These are phyloP conservation scores for Seira sanloemensis DNA, from an alignment of 2,888 invertebrate species.

Conservation along the genomic window DNA sequence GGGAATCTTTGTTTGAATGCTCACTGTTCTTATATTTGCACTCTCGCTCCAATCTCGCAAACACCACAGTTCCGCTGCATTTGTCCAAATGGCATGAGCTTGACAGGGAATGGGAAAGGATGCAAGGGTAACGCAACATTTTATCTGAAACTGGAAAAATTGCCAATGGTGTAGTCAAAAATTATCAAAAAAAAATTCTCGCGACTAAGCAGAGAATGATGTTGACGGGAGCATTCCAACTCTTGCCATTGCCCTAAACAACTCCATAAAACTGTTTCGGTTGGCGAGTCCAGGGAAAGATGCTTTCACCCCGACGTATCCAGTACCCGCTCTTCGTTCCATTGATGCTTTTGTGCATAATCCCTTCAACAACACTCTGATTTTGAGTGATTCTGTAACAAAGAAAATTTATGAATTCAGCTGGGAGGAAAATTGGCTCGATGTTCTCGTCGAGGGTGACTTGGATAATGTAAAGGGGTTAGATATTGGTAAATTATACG, in stretches of 20 bases:
- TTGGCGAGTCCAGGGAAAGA: constrained; percentile 75
- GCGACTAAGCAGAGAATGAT: too few relatives aligned
- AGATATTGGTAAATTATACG: too few relatives aligned
- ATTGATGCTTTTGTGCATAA: constrained; percentile 84
- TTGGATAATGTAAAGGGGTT: too few relatives aligned
- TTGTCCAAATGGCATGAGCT: constrained; percentile 85
- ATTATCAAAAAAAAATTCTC: too few relatives aligned
- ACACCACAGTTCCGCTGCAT: constrained; percentile 81
- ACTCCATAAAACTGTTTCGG: constrained; percentile 74
- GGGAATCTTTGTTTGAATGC: constrained; percentile 81
- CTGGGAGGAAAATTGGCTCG: too few relatives aligned
- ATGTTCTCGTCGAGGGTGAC: too few relatives aligned
- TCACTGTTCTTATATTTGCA: constrained; percentile 86
- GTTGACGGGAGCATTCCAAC: too few relatives aligned
- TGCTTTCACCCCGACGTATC: too few relatives aligned
- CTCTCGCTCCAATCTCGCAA: too few relatives aligned
- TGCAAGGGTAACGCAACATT: constrained; percentile 65
- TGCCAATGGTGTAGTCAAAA: too few relatives aligned
- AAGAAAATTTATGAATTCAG: constrained; percentile 77
- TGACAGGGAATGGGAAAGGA: constrained; percentile 55
- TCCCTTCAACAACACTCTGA: constrained; percentile 76
- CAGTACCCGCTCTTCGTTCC: constrained; percentile 75
- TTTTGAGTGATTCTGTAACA: constrained; percentile 78
- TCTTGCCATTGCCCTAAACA: constrained; percentile 74
- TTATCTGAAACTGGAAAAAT: too few relatives aligned